Evolutionary conservation across 2,113 vertebrate species (phyloP), one percentile per base, ranked within the genome.

Genomic region (Rhabdornis inornatus): DNA sequence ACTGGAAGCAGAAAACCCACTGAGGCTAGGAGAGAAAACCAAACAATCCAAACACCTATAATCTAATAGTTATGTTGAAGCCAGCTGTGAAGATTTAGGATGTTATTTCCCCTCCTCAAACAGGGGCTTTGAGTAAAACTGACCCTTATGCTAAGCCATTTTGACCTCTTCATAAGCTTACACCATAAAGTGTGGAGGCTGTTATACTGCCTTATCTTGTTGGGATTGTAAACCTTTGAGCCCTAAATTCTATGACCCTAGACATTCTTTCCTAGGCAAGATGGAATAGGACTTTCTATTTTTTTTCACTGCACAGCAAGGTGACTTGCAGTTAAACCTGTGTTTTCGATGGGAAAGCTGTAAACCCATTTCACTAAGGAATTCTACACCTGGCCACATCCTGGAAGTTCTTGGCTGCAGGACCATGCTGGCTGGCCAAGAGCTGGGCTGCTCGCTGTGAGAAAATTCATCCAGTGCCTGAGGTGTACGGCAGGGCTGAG

Each of bases 141-240:
- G 65, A 71, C 69, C 80, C 74, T 87, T 22, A 52, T 13, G 15
- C 64, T 87, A 89, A 94, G 81, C 60, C 57, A 66, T 75, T 90
- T 79, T 94, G 89, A 94, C 47, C 91, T 97, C 44, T 84, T 75
- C 74, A 49, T 92, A 97, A 96, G 81, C 89, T 84, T 50, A 57
- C 47, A 78, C 65, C 80, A 95, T 97, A 92, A 97, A 96, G 57
- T 16, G 25, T 60, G 49, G 53, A 81, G 64, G 83, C 31, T 87
- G 40, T 92, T 89, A 53, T 10, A 47, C 65, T 64, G 39, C 61
- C 87, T 97, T 96, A 97, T 97, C 96, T 96, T 69, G 25, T 56
- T 79, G 61, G 25, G 65, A 90, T 53, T 92, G 81, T 95, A 95
- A 96, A 95, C 44, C 91, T 95, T 93, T 84, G 86, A 94, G 77